These are phyloP conservation scores for Iguana delicatissima DNA, from an alignment of 2,797 vertebrate genomes.

Conservation along the genomic window DNA sequence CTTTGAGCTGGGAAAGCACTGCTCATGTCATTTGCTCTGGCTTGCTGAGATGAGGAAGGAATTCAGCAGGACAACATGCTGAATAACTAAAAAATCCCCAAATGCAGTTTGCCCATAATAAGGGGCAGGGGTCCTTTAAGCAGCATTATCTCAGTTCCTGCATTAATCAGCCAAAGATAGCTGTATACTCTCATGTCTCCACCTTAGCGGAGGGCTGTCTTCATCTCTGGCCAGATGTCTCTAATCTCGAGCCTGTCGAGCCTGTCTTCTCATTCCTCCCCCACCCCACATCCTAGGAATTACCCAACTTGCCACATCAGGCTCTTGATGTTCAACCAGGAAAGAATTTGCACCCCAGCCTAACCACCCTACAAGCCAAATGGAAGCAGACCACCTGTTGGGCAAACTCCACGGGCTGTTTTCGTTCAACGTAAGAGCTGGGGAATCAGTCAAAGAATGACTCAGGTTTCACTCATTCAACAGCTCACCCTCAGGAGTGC, in stretches of 20 bases:
- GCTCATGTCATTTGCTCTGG: not conserved
- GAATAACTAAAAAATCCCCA: not conserved
- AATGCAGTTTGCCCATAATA: not conserved
- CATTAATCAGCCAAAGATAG: not conserved
- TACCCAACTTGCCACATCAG: constrained; percentile 23
- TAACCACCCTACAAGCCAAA: not conserved
- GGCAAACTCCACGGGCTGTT: not conserved
- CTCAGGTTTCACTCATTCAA: constrained; percentile 3
- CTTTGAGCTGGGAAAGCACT: too few relatives aligned
- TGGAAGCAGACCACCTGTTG: not conserved
- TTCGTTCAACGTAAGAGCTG: not conserved
- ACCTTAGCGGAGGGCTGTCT: not conserved
- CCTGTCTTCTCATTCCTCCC: too few relatives aligned
- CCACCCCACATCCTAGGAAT: constrained; percentile 12
- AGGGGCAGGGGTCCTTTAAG: not conserved
- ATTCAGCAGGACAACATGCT: too few relatives aligned
- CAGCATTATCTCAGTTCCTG: not conserved
- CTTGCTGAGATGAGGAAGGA: not conserved
- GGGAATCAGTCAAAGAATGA: not conserved
- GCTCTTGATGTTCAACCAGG: not conserved
- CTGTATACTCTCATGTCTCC: not conserved
- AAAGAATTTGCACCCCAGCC: not conserved
- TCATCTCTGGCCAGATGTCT: not conserved
- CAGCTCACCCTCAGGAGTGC: not conserved
- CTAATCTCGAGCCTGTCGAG: not conserved